Base-by-base conservation (phyloP, 1,140 invertebrate species). In the Adelges cooleyi region DNA sequence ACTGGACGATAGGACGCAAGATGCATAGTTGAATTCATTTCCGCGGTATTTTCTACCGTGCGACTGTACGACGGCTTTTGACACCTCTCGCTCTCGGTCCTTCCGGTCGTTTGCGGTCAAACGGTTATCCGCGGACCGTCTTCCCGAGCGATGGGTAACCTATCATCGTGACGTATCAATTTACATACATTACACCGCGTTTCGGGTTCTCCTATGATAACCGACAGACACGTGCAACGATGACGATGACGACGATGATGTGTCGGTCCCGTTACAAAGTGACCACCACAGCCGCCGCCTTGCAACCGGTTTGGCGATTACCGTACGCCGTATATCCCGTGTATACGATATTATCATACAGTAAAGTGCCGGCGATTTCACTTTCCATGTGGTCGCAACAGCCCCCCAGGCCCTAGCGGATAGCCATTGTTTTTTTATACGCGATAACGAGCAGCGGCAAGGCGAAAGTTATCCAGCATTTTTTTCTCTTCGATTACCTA, bases 291-390 rank as follows among this genome's bases (percentile, higher is more conserved):
- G n/a, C 29, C 5, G 29, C 11, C 29, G 29, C 29, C 11, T 33
- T 33, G 25, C 25, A 62, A 62, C 56, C 42, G 42, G 56, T 62
- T 62, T 48, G 20, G 44, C 56, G n/a, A 42, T 33, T 29, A 51
- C 27, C 17, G 18, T 53, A 40, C 38, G 40, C 54, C 54, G 18
- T 23, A 44, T 33, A 33, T 17, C 36, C 18, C 10, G 38, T 3
- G 33, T 40, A 17, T 33, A 18, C 40, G 25, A n/a, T n/a, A n/a
- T n/a, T 15, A 29, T 29, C 27, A 44, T n/a, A 17, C 40, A 17
- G 8, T 4, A 44, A 11, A 17, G 40, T 25, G 6, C 20, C 22
- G 25, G 29, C 46, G 56, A 62, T 62, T 62, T 62, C 56, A 62
- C 56, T 62, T 62, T 62, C 42, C 56, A 17, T 33, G n/a, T 36